Base-by-base conservation (phyloP, 2,797 vertebrate species). In the Leontocebus nigricollis region DNA sequence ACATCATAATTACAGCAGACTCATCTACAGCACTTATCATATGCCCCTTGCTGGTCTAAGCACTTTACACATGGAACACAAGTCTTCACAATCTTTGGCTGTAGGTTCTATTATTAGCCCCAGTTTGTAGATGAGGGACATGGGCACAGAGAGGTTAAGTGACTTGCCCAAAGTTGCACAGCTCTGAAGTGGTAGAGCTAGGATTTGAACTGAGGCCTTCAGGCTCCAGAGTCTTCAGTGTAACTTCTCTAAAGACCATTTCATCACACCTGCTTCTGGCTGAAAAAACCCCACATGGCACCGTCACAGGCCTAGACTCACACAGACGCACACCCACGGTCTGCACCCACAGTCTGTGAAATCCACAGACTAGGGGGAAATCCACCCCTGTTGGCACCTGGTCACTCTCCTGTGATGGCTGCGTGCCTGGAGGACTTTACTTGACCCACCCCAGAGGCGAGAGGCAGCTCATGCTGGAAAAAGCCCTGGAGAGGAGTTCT, bases 131-230 rank as follows among this genome's bases (percentile, higher is more conserved):
- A 36, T 55, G 61, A 84, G 11, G 36, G 76, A 83, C 14, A n/a
- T 88, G 67, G 52, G 41, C 77, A 55, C 89, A 85, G 89, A 97
- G 81, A 96, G 15, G 76, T 36, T 13, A 48, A 75, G 76, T 26
- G 57, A 88, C 48, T 88, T 88, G 48, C 64, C 82, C 22, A 33
- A 50, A 20, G n/a, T 80, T 75, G 72, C 33, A 39, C 50, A 88
- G 50, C 19, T 64, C 20, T 55, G 86, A 57, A 55, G 36, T 48
- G 55, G 44, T 41, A 70, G 76, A 80, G 20, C 73, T 86, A 67
- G 67, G n/a, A 88, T 75, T 82, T 88, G 92, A 92, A 92, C 26
- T 44, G 33, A 84, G 70, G 44, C 12, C 61, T 14, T 17, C 15
- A 46, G 61, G 5, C 11, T 82, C 48, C 13, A 3, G 26, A 85